phyloP scores from a whole-genome alignment of 2,888 invertebrate species.

The Parascotia fuliginaria region DNA sequence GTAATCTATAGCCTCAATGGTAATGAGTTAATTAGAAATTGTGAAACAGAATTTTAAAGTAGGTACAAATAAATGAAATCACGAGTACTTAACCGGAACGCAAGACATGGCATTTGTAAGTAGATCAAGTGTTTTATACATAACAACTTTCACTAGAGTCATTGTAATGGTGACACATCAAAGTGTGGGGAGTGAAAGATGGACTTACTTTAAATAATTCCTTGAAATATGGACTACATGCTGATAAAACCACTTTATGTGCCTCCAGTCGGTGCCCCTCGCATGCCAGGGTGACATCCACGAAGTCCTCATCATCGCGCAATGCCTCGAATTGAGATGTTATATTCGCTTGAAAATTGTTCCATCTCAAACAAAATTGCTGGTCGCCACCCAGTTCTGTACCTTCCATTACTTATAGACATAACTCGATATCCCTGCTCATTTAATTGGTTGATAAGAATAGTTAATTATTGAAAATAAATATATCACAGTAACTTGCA shows the following conservation, averaged over 20 bases:
- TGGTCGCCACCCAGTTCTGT: conserved; percentile 89
- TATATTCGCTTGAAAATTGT: conserved; percentile 95
- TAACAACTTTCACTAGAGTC: conserved; percentile 86
- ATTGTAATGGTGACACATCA: conserved; percentile 86
- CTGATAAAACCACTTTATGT: conserved; percentile 94
- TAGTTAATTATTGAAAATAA: conserved; percentile 84
- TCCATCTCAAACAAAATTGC: conserved; percentile 96
- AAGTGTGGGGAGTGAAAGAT: conserved; percentile 85
- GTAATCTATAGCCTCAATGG: conserved; percentile 68
- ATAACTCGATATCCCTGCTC: conserved; percentile 86
- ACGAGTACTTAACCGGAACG: conserved; percentile 86
- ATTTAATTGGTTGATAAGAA: conserved; percentile 86
- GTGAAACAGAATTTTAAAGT: conserved; percentile 84
- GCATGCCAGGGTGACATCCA: conserved; percentile 95
- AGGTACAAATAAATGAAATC: conserved; percentile 85
- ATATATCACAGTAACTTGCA: conserved; percentile 86
- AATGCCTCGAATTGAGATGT: conserved; percentile 94
- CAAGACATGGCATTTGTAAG: conserved; percentile 86
- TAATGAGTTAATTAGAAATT: conserved; percentile 84
- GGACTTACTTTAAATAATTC: conserved; percentile 92
- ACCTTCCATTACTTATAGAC: conserved; percentile 87
- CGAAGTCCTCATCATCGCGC: conserved; percentile 94
- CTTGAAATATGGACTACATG: conserved; percentile 95
- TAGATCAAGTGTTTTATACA: conserved; percentile 86
- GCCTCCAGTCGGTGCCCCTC: conserved; percentile 93